Evolutionary conservation across 2,888 invertebrate species (phyloP).

Genomic region (Pristionchus exspectatus): DNA sequence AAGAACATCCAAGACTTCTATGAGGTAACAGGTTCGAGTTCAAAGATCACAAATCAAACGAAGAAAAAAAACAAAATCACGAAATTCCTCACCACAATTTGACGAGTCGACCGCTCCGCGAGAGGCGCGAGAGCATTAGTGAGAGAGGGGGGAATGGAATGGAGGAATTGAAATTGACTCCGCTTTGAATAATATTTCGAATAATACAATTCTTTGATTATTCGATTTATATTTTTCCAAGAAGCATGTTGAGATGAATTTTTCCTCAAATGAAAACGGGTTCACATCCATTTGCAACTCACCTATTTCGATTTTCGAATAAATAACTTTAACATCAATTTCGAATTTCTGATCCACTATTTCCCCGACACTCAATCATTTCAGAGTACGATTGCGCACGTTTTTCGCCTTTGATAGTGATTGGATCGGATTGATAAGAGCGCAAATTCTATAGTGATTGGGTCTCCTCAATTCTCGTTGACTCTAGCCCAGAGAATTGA

Average conservation of each 20-base stretch:
- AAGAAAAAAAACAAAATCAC: not conserved
- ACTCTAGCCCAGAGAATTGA: too few species aligned
- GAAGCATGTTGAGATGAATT: not conserved
- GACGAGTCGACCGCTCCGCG: not conserved
- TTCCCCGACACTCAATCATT: not conserved
- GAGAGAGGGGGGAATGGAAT: not conserved
- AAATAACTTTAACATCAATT: too few species aligned
- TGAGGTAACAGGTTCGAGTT: not conserved
- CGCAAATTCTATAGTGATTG: not conserved
- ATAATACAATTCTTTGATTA: too few species aligned
- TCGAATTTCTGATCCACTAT: not conserved
- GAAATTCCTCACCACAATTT: not conserved
- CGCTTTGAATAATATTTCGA: not conserved
- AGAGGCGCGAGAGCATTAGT: not conserved
- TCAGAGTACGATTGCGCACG: not conserved
- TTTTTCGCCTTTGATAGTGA: constrained; percentile 16
- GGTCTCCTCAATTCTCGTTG: not conserved
- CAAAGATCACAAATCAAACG: not conserved
- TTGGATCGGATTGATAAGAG: constrained; percentile 19
- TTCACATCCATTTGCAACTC: not conserved
- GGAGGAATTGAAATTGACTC: not conserved
- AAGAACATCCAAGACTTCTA: too few species aligned
- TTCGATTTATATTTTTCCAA: not conserved
- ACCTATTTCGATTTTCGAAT: too few species aligned
- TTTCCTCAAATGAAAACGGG: not conserved